phyloP scores from a whole-genome alignment of 1,140 invertebrate species.

The Chlorops oryzae region DNA sequence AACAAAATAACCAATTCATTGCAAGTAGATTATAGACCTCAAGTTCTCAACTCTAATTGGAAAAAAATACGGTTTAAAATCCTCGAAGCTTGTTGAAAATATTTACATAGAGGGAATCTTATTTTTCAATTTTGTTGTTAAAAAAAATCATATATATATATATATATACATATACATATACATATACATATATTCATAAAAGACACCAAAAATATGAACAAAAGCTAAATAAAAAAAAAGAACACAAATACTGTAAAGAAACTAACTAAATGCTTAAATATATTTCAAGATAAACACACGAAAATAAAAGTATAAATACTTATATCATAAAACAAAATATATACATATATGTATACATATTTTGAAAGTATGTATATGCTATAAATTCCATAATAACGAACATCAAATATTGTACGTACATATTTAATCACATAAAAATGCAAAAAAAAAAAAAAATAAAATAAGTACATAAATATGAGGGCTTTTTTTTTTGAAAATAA shows the following conservation, averaged over 20 bases:
- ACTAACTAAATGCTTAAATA: background rate
- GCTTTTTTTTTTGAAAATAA: background rate
- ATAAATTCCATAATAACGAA: background rate
- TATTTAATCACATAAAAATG: background rate
- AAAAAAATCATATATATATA: too few species aligned
- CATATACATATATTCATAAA: background rate
- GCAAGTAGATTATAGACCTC: too few species aligned
- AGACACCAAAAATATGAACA: background rate
- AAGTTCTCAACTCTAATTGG: too few species aligned
- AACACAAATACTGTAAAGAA: background rate
- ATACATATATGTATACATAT: background rate
- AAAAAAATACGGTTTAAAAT: too few species aligned
- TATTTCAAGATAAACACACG: background rate
- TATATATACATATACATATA: too few species aligned
- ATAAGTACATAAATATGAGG: background rate
- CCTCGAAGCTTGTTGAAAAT: too few species aligned
- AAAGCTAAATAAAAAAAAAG: background rate
- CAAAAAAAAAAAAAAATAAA: background rate
- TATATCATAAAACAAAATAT: background rate
- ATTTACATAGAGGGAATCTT: too few species aligned
- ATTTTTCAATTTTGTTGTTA: too few species aligned
- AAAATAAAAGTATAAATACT: background rate
- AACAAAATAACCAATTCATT: too few species aligned
- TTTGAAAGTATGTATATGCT: background rate
- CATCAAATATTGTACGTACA: background rate